These are phyloP conservation scores for Jaculus jaculus DNA, from an alignment of 2,113 vertebrate species.

Conservation along the genomic window DNA sequence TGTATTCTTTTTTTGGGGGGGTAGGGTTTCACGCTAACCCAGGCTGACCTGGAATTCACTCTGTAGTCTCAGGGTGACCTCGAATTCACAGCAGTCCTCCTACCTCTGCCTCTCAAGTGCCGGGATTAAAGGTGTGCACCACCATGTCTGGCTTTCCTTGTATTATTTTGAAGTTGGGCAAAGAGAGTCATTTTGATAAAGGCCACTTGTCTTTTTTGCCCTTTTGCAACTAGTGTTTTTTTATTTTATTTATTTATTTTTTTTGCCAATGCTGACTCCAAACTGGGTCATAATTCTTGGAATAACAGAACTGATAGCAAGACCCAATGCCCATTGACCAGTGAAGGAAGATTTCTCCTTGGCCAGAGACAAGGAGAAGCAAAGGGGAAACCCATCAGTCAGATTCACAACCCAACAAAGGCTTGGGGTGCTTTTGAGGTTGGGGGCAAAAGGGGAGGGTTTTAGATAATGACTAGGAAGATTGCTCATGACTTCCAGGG, in stretches of 20 bases:
- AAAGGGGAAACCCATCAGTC: neutral
- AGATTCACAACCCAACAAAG: neutral
- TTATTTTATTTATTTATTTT: too few species aligned
- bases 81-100: too few species aligned
- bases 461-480: neutral
- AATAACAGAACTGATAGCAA: neutral
- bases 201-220: neutral
- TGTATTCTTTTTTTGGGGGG: too few species aligned
- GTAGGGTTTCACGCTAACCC: too few species aligned
- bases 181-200: slow-evolving; percentile 11
- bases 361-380: neutral
- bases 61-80: too few species aligned
- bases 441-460: neutral
- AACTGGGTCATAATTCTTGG: neutral
- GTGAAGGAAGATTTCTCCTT: too few species aligned
- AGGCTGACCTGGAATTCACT: too few species aligned
- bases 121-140: too few species aligned
- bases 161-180: neutral
- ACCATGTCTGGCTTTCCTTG: too few species aligned
- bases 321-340: neutral
- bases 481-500: neutral
- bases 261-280: neutral
- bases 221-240: neutral
- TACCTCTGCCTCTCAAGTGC: too few species aligned
- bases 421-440: neutral